A percentile compares a stretch with the other conserved stretches of the same genome.
Conservation (phyloP, 2,113 vertebrate species). For the Pyxicephalus adspersus region DNA sequence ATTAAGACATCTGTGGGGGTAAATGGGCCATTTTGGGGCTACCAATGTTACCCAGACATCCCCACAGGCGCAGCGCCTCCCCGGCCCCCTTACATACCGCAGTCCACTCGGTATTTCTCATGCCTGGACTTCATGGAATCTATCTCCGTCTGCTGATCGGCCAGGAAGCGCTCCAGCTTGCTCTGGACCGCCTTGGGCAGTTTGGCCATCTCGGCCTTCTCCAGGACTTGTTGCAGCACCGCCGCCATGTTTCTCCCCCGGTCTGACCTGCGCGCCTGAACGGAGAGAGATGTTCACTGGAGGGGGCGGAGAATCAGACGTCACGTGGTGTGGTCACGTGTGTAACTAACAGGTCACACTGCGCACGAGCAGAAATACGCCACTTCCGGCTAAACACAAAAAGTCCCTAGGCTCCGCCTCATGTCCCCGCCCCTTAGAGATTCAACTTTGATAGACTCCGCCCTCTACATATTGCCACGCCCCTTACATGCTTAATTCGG, state of each 20-base stretch:
- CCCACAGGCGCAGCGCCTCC: not conserved
- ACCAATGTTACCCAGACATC: not conserved
- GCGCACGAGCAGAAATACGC: not conserved
- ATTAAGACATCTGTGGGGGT: too few species aligned
- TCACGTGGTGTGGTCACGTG: constrained; percentile 11
- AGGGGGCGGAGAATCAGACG: too few species aligned
- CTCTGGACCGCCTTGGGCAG: constrained; percentile 78
- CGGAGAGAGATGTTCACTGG: not conserved
- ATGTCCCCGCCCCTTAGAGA: not conserved
- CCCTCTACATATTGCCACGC: not conserved
- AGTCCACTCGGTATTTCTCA: constrained; percentile 91
- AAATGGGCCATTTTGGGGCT: too few species aligned
- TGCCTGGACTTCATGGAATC: constrained; percentile 84
- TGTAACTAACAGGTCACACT: not conserved
- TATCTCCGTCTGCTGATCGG: constrained; percentile 85
- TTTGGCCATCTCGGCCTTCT: constrained; percentile 82
- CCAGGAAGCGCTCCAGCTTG: constrained; percentile 86
- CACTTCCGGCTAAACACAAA: not conserved
- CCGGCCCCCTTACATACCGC: constrained; percentile 75
- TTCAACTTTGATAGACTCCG: not conserved
- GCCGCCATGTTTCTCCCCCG: constrained; percentile 83
- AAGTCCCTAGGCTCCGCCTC: not conserved
- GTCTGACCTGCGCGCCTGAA: not conserved
- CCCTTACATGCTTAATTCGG: not conserved
- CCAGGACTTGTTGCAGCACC: constrained; percentile 83